Evolutionary conservation across 1,140 invertebrate genomes (phyloP), one percentile per base, ranked within the genome.

Genomic region (Drosophila pruinosa): DNA sequence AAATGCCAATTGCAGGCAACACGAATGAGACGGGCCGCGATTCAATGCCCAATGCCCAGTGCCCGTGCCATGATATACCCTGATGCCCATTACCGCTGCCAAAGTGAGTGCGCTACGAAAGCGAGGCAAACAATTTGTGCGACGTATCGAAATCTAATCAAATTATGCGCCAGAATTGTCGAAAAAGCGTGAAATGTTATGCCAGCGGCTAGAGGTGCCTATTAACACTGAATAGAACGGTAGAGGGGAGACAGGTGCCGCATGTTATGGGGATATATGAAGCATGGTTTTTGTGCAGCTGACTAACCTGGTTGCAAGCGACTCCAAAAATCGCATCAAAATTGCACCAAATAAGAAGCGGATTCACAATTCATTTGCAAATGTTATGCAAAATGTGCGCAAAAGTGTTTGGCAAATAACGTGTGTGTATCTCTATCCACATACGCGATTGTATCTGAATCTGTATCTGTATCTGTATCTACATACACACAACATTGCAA

Each of bases 101-200:
- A 26, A 31, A 36, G 22, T 21, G 22, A 52, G 48, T 24, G 43
- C 43, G 1, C 22, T 17, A 1, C 24, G n/a, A 50, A 68, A 67
- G 64, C 54, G 59, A 74, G 54, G 76, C 75, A 85, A 85, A 85
- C 81, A 85, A 85, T 85, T 85, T 86, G 73, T 53, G 56, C 65
- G 77, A 67, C 63, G 81, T 70, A 74, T 80, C 78, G 61, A 78
- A 86, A 86, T 88, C 82, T 86, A 86, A 86, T 86, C 81, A 86
- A 88, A 86, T 86, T 86, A 86, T 86, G 82, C 82, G 82, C 64
- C 82, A 81, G 82, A 81, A 86, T 88, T 88, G 82, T 88, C 77
- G 85, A 86, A 86, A 86, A 86, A 86, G 74, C 82, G 81, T 86
- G 80, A 86, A 85, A 86, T 85, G 72, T 86, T 76, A 73, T 58